phyloP scores from a whole-genome alignment of 2,113 vertebrate genomes.

The Scalopus aquaticus region DNA sequence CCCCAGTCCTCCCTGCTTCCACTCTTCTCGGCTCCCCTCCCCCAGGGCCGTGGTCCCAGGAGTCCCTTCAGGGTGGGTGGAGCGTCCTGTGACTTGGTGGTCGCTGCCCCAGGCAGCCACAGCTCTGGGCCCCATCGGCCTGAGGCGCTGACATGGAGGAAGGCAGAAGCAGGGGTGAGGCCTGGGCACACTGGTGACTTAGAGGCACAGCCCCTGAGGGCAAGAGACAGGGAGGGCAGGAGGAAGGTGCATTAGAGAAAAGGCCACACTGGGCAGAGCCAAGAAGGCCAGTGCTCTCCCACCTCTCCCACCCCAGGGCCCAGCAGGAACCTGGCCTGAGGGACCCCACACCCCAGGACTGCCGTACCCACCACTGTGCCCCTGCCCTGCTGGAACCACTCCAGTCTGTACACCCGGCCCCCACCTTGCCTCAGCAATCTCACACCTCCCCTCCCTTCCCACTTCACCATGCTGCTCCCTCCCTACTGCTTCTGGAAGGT shows the following conservation, averaged over 20 bases:
- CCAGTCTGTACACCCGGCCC: too few species aligned
- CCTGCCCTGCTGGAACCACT: too few species aligned
- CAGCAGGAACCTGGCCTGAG: too few species aligned
- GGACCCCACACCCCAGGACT: background rate
- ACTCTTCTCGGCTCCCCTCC: background rate
- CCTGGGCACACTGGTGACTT: background rate
- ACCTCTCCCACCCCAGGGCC: background rate
- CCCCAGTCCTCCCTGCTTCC: too few species aligned
- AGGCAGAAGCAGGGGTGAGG: background rate
- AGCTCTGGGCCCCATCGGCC: background rate
- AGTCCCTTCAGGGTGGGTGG: background rate
- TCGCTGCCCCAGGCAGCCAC: background rate
- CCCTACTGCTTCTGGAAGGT: background rate
- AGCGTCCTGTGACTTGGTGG: background rate
- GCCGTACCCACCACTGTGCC: too few species aligned
- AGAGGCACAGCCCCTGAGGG: background rate
- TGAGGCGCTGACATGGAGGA: accelerated
- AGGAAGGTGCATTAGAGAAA: background rate
- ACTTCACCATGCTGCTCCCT: background rate
- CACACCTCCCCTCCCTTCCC: background rate
- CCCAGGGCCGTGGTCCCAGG: accelerated
- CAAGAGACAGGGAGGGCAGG: background rate
- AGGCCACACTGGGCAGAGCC: background rate
- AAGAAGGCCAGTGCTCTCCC: background rate
- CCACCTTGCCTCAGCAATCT: background rate